phyloP scores from a whole-genome alignment of 35 echinoderm and acorn worm genomes.

The Diadema setosum region DNA sequence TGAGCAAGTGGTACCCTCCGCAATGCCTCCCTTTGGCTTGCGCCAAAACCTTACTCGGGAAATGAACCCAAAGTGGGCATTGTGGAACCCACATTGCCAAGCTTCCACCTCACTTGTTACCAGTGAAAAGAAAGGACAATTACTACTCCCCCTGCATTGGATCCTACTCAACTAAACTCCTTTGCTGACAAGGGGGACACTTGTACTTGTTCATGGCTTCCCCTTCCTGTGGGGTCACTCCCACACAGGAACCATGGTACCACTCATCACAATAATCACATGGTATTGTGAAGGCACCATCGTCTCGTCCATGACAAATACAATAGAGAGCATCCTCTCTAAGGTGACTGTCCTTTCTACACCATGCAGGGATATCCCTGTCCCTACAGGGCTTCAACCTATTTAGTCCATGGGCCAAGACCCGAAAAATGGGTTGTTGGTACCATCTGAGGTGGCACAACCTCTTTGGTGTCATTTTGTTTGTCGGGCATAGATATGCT shows the following conservation, averaged over 20 bases:
- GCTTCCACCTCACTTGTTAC: neutral
- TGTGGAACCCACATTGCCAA: neutral
- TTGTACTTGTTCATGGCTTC: neutral
- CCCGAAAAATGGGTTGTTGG: too few relatives aligned
- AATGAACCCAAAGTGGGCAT: neutral
- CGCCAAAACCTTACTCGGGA: neutral
- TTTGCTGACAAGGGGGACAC: too few relatives aligned
- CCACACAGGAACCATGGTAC: slow-evolving; percentile 4
- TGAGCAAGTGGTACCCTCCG: neutral
- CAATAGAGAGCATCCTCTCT: neutral
- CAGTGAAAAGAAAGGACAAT: neutral
- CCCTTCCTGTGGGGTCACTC: neutral
- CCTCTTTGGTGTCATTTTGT: too few relatives aligned
- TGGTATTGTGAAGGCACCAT: neutral
- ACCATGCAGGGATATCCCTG: neutral
- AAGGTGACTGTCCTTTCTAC: neutral
- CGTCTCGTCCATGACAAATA: neutral
- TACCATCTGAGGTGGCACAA: too few relatives aligned
- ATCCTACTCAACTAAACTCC: too few relatives aligned
- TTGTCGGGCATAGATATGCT: too few relatives aligned
- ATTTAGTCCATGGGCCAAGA: too few relatives aligned
- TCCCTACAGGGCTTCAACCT: neutral
- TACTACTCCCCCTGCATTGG: neutral
- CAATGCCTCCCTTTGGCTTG: neutral
- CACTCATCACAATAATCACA: slow-evolving; percentile 6